Evolutionary conservation across 2,113 vertebrate species (phyloP), one percentile per base, ranked within the genome.

Genomic region (Ailuropoda melanoleuca): DNA sequence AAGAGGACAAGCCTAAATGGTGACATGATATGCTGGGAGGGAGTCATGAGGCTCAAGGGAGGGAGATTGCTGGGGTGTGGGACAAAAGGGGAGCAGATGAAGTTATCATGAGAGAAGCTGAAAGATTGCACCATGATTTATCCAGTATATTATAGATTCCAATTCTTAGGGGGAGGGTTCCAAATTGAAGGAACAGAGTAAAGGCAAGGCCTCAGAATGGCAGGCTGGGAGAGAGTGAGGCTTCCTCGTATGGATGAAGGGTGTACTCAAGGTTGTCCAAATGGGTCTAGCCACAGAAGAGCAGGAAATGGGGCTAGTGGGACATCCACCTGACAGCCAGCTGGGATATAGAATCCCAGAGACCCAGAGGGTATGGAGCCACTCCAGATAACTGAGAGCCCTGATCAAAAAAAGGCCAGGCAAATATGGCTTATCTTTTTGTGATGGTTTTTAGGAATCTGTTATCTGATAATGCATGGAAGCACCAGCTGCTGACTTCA

Each of bases 381-480:
- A 88, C 15, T 90, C 55, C 68, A 56, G 66, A 46, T 58, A 78
- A 53, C 82, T 80, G 24, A 70, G 24, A 86, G 17, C 4, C 68
- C 48, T 83, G 19, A 77, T 87, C 53, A 66, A 56, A 87, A 72
- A 75, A 78, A 15, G 48, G 37, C 56, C 56, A 55, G 85, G 5
- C 6, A 34, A 66, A 70, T 31, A 83, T 39, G 37, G 23, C 6
- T 81, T 72, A 94, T 84, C 89, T 80, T 77, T 89, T 56, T 83
- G n/a, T 91, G 50, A 48, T 91, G 77, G 82, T 53, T 60, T 93
- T 84, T 88, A 84, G 55, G 68, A 23, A 72, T 43, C 83, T 95
- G 55, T 80, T 6, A 29, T 90, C 70, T 93, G 70, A 95, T 84
- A 80, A 88, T 48, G 62, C 15, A 34, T 77, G 46, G 23, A 93